Conservation (phyloP, 2,888 invertebrate species). For the Eupithecia insigniata region DNA sequence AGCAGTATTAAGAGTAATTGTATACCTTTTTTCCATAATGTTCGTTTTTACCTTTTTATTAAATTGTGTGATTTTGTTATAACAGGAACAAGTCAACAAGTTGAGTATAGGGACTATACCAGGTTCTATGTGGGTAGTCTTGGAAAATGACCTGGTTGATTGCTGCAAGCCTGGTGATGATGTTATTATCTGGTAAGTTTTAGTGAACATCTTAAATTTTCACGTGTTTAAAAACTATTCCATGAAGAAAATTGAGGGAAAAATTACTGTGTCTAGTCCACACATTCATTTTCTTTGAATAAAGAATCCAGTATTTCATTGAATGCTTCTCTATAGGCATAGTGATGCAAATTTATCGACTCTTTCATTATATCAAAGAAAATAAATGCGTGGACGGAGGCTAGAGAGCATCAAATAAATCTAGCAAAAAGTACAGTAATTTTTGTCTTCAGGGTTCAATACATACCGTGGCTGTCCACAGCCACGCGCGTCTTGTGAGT, state of each 20-base stretch:
- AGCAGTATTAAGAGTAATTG: too few relatives aligned
- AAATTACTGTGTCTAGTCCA: too few relatives aligned
- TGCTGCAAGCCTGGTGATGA: slow-evolving; percentile 95
- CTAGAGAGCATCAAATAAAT: too few relatives aligned
- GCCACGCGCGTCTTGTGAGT: too few relatives aligned
- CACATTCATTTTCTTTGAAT: too few relatives aligned
- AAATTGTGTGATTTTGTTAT: not conserved
- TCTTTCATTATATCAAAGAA: too few relatives aligned
- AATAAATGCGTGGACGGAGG: too few relatives aligned
- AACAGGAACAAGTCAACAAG: slow-evolving; percentile 90
- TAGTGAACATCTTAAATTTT: not conserved
- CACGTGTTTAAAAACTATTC: not conserved
- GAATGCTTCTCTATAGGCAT: too few relatives aligned
- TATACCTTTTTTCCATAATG: not conserved
- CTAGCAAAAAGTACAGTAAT: not conserved
- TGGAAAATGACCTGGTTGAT: slow-evolving; percentile 94
- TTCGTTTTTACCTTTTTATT: not conserved
- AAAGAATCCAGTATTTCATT: too few relatives aligned
- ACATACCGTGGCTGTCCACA: too few relatives aligned
- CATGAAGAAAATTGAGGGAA: not conserved
- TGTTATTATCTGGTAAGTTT: slow-evolving; percentile 89
- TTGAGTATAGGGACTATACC: slow-evolving; percentile 89
- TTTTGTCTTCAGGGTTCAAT: too few relatives aligned
- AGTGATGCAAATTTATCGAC: too few relatives aligned
- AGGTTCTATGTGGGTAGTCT: slow-evolving; percentile 89